phyloP scores from a whole-genome alignment of 2,888 invertebrate genomes.

The Eupsilia transversa region DNA sequence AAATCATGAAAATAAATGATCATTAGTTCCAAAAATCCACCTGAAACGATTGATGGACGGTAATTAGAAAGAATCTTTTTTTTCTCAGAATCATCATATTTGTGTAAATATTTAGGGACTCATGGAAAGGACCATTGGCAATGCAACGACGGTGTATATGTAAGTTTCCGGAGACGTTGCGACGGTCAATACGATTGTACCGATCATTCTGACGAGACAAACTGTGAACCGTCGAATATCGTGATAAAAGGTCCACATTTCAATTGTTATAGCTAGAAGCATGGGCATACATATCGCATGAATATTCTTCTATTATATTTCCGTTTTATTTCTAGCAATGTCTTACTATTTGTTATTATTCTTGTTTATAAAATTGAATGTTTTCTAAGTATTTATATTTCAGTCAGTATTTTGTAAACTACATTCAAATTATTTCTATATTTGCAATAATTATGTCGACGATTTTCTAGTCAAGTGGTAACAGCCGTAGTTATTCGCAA shows the following conservation, averaged over 20 bases:
- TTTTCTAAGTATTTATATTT: conserved; percentile 27
- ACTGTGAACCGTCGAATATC: conserved; percentile 80
- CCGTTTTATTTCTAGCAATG: conserved; percentile 2
- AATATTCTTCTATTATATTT: conserved; percentile 12
- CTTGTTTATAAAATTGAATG: conserved; percentile 23
- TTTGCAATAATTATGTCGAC: background rate
- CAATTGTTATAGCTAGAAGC: conserved; percentile 38
- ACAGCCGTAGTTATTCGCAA: conserved; percentile 49
- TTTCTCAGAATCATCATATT: conserved; percentile 24
- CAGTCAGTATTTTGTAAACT: background rate
- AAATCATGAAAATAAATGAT: background rate
- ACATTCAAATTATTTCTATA: conserved; percentile 1
- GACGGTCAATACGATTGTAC: conserved; percentile 89
- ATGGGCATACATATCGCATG: conserved; percentile 57
- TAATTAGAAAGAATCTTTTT: conserved; percentile 13
- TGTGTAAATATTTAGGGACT: conserved; percentile 58
- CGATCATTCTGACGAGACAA: conserved; percentile 91
- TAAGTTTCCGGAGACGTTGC: conserved; percentile 79
- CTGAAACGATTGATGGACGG: conserved; percentile 34
- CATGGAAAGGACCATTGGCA: conserved; percentile 60
- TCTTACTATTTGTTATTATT: conserved; percentile 17
- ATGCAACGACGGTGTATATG: conserved; percentile 81
- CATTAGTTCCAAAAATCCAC: background rate
- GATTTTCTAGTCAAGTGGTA: conserved; percentile 34
- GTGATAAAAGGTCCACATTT: conserved; percentile 64